Evolutionary conservation across 2,797 vertebrate species (phyloP), one percentile per base, ranked within the genome.

Genomic region (Hydrolagus colliei): DNA sequence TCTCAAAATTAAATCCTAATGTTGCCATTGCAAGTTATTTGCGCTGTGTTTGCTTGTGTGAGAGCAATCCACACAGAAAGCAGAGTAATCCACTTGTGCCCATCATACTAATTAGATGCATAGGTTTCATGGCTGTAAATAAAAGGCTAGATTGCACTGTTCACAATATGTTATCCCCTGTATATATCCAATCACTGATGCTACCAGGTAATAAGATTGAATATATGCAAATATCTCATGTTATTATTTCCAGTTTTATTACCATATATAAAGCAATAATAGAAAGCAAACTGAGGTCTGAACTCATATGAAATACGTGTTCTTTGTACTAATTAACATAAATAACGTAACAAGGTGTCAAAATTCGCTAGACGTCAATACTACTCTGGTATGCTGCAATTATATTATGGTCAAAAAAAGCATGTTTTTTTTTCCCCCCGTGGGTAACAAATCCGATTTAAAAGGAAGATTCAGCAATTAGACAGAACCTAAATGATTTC

Each of bases 401-500:
- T 20, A 41, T 82, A 35, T 71, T 82, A 65, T 13, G 62, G 63
- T 82, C 27, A 84, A 63, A 84, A 71, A 84, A 32, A 84, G 16
- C 16, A 52, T 41, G 65, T 63, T 84, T 84, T 84, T 71, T 52
- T 52, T 27, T 27, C 27, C 27, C 41, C 41, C 79, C 78, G 63
- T 20, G 32, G 22, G 32, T 52, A 84, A 68, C 68, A 65, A 84
- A 84, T 71, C 65, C 18, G 79, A 71, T 84, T 41, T 84, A 84
- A 84, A 84, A 84, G 52, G 79, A 35, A 84, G 65, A n/a, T 84
- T 71, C 79, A 84, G 79, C 63, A 68, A 71, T 84, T 84, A 71
- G 79, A 71, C 65, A 71, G 65, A 20, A 84, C 65, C 32, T 35
- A 84, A 35, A 84, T 84, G 32, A 68, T 41, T 84, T 71, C 27